phyloP scores from a whole-genome alignment of 2,888 invertebrate species.

The Patella pellucida region DNA sequence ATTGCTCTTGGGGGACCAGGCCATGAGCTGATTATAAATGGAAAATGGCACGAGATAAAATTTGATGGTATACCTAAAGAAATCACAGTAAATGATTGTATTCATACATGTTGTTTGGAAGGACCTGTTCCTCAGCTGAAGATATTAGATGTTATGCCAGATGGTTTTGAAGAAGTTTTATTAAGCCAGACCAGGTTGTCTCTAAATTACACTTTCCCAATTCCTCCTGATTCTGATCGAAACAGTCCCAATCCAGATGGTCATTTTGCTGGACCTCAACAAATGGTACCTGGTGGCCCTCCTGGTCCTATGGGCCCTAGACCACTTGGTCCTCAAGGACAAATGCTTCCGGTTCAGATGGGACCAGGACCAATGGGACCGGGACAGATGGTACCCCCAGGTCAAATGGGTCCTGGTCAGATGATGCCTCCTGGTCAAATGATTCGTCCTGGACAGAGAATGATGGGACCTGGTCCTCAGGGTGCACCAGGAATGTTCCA shows the following conservation, averaged over 20 bases:
- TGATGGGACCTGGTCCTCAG: background rate
- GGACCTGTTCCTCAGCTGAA: slow-evolving; percentile 95
- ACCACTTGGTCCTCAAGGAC: background rate
- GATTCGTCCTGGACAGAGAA: slow-evolving; percentile 9
- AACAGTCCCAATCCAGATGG: slow-evolving; percentile 6
- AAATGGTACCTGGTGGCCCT: slow-evolving; percentile 18
- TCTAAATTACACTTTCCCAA: background rate
- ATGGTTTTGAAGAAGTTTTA: slow-evolving; percentile 29
- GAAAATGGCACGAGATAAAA: slow-evolving; percentile 80
- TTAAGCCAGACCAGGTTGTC: background rate
- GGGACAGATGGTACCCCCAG: slow-evolving; percentile 15
- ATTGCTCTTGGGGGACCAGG: slow-evolving; percentile 70
- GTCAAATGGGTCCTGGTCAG: slow-evolving; percentile 20
- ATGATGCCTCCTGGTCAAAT: slow-evolving; percentile 15
- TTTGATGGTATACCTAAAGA: slow-evolving; percentile 90
- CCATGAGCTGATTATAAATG: slow-evolving; percentile 69
- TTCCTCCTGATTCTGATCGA: background rate
- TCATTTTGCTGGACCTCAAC: slow-evolving; percentile 22
- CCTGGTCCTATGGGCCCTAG: slow-evolving; percentile 13
- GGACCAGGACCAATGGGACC: slow-evolving; percentile 13
- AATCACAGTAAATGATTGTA: slow-evolving; percentile 84
- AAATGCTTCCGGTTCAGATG: slow-evolving; percentile 2
- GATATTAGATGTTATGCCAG: slow-evolving; percentile 74
- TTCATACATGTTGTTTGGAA: slow-evolving; percentile 81
- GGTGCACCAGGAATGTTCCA: background rate